These are phyloP conservation scores for Uropsilus gracilis DNA, from an alignment of 2,113 vertebrate species.

Conservation along the genomic window DNA sequence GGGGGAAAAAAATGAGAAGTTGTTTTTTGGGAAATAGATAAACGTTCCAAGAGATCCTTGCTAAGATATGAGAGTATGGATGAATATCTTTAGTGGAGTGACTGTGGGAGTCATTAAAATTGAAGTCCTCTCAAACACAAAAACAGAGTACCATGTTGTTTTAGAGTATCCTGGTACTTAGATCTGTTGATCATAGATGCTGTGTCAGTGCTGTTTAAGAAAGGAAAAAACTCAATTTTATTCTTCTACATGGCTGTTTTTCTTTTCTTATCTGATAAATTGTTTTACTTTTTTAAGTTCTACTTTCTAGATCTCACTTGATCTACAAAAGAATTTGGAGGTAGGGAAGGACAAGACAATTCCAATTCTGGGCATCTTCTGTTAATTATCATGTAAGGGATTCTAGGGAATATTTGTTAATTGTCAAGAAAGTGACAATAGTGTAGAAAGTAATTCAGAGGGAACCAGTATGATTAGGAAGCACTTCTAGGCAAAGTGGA, in stretches of 20 bases:
- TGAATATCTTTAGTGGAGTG: not conserved
- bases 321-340: not conserved
- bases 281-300: slow-evolving; percentile 24
- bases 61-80: not conserved
- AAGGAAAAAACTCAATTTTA: not conserved
- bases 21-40: slow-evolving; percentile 10
- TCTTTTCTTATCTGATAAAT: not conserved
- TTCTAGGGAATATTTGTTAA: slow-evolving; percentile 49
- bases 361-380: not conserved
- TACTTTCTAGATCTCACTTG: not conserved
- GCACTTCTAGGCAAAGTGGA: not conserved
- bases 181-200: not conserved
- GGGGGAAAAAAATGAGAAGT: slow-evolving; percentile 49
- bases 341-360: not conserved
- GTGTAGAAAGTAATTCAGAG: slow-evolving; percentile 37
- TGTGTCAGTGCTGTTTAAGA: not conserved
- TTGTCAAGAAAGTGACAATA: slow-evolving; percentile 29
- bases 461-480: not conserved
- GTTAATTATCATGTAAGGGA: slow-evolving; percentile 22
- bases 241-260: not conserved
- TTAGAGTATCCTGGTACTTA: not conserved
- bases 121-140: not conserved
- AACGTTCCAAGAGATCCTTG: slow-evolving; percentile 6
- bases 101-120: not conserved
- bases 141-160: not conserved